phyloP scores from a whole-genome alignment of 2,113 vertebrate species.

The Litocranius walleri region DNA sequence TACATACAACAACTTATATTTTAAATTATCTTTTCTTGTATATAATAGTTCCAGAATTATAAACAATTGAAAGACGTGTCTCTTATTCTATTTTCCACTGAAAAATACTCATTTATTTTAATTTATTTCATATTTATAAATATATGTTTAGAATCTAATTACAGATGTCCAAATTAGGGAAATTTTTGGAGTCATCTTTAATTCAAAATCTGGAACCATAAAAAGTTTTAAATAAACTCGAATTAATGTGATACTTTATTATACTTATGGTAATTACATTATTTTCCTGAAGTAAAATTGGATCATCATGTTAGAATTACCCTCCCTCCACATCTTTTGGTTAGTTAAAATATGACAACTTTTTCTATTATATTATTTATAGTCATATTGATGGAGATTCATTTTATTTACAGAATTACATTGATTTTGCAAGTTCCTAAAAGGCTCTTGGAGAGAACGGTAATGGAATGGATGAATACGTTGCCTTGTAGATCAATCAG shows the following conservation, averaged over 20 bases:
- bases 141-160: neutral
- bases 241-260: constrained; percentile 23
- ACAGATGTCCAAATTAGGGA: neutral
- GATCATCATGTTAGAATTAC: constrained; percentile 46
- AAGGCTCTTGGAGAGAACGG: constrained; percentile 74
- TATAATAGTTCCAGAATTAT: neutral
- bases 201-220: neutral
- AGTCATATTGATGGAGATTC: constrained; percentile 59
- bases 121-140: neutral
- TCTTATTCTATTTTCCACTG: neutral
- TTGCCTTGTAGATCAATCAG: constrained; percentile 79
- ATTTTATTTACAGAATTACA: constrained; percentile 82
- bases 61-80: neutral
- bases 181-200: neutral
- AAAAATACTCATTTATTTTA: neutral
- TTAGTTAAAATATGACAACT: constrained; percentile 72
- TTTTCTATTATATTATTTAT: constrained; percentile 77
- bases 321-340: neutral
- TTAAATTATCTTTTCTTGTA: neutral
- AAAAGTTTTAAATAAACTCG: neutral
- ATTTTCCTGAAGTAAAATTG: constrained; percentile 56
- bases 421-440: constrained; percentile 80
- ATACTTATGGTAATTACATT: constrained; percentile 24
- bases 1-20: neutral
- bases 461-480: constrained; percentile 71